A percentile compares a stretch with the other conserved stretches of the same genome.
phyloP scores from a whole-genome alignment of 2,797 vertebrate genomes.

The Yasuhikotakia modesta region DNA sequence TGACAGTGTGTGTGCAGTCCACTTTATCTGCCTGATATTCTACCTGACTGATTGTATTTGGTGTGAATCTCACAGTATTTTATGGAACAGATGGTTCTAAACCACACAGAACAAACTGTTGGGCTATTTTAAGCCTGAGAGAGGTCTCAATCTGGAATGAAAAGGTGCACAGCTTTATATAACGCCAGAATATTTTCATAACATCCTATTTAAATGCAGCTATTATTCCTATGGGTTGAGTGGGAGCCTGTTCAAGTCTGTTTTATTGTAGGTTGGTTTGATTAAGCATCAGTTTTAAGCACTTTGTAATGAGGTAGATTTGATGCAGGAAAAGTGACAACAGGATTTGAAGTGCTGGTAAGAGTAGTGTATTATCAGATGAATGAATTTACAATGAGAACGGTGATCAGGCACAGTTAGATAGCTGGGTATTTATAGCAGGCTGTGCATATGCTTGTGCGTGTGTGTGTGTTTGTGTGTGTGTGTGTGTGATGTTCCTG shows the following conservation, averaged over 20 bases:
- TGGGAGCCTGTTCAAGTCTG: background rate
- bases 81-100: conserved; percentile 49
- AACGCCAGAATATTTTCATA: background rate
- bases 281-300: conserved; percentile 16
- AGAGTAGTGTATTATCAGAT: conserved; percentile 10
- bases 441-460: conserved; percentile 23
- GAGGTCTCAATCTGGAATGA: background rate
- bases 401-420: conserved; percentile 25
- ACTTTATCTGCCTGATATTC: background rate
- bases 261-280: conserved; percentile 6
- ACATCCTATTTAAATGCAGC: conserved; percentile 8
- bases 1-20: background rate
- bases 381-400: conserved; percentile 36
- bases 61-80: conserved; percentile 17
- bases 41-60: conserved; percentile 29
- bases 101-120: conserved; percentile 5
- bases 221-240: conserved; percentile 21
- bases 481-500: conserved; percentile 26
- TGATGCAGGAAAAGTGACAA: conserved; percentile 26
- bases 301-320: conserved; percentile 8
- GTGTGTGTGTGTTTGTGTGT: conserved; percentile 36
- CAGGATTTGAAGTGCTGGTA: background rate
- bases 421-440: conserved; percentile 49
- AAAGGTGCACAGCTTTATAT: conserved; percentile 1
- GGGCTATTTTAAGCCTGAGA: conserved; percentile 20